Evolutionary conservation across 2,888 invertebrate genomes (phyloP), one percentile per base, ranked within the genome.

Genomic region (Actias luna): DNA sequence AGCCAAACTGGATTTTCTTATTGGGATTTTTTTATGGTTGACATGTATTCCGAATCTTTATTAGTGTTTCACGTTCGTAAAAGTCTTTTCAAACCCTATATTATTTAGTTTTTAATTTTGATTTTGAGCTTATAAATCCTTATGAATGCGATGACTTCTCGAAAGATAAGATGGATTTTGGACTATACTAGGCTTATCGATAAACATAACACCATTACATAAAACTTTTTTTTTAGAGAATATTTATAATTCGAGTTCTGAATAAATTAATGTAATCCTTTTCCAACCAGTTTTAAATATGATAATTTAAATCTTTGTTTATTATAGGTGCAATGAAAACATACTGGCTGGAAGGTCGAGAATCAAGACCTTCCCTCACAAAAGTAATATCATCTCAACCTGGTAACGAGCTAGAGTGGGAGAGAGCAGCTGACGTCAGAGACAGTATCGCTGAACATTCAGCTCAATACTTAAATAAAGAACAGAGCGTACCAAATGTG

Each of bases 261-360:
- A 42, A 50, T 25, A 12, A 50, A 50, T 7, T 18, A 1, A 46
- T 2, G 14, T 22, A 14, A 22, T 22, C 22, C 22, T 22, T 22
- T 22, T 46, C 10, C 3, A 2, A 10, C 10, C 33, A 33, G 5
- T 33, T 33, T 33, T 33, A 33, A 7, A 33, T 5, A 22, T 18
- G 42, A 42, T 5, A 5, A 7, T 42, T 18, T 18, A 22, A 22
- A 8, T 1, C 12, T 8, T 50, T 29, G 5, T 55, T 29, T 8
- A 61, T 72, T 76, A 50, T 81, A 96, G 96, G 96, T 59, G 92
- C 94, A 62, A 97, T 98, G 97, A 97, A 97, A 87, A 98, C 98
- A 0, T 98, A 96, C 82, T 98, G 98, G 98, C 87, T 98, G 63
- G 94, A 95, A 78, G 95, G 95, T 42, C 93, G 96, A 61, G 95